These are phyloP conservation scores for Antitype chi DNA, from an alignment of 2,888 invertebrate genomes.

Conservation along the genomic window DNA sequence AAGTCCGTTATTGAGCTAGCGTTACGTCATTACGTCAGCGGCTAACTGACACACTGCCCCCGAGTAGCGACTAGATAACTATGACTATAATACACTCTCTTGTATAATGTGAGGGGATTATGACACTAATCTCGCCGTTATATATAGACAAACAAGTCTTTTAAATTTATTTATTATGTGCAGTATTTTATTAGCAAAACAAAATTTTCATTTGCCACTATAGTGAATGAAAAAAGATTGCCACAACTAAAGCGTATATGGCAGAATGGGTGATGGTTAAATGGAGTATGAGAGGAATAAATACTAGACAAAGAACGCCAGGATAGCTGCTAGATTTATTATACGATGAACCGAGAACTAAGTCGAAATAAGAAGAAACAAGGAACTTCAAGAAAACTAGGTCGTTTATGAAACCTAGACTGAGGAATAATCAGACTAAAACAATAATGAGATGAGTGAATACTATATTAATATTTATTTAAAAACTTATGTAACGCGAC, in stretches of 20 bases:
- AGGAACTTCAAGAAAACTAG: not conserved
- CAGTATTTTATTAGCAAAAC: not conserved
- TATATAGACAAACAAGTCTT: not conserved
- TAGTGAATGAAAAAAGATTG: too few relatives aligned
- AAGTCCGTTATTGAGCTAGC: not conserved
- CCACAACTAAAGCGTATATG: too few relatives aligned
- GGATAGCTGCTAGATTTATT: not conserved
- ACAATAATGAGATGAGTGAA: not conserved
- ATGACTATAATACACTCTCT: constrained; percentile 20
- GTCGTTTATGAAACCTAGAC: not conserved
- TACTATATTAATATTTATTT: constrained; percentile 12
- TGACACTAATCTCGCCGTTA: constrained; percentile 11
- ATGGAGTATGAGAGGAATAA: not conserved
- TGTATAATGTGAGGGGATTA: constrained; percentile 16
- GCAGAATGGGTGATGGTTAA: not conserved
- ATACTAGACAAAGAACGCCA: not conserved
- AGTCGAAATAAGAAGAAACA: not conserved
- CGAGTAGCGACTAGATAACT: constrained; percentile 1
- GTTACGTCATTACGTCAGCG: constrained; percentile 39
- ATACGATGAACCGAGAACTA: not conserved
- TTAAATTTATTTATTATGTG: constrained; percentile 2
- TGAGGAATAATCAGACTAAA: constrained; percentile 8
- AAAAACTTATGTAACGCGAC: constrained; percentile 16
- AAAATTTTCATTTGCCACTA: not conserved
- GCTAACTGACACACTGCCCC: constrained; percentile 53